Evolutionary conservation across 2,888 invertebrate species (phyloP).

Genomic region (Ormyrus labotus): DNA sequence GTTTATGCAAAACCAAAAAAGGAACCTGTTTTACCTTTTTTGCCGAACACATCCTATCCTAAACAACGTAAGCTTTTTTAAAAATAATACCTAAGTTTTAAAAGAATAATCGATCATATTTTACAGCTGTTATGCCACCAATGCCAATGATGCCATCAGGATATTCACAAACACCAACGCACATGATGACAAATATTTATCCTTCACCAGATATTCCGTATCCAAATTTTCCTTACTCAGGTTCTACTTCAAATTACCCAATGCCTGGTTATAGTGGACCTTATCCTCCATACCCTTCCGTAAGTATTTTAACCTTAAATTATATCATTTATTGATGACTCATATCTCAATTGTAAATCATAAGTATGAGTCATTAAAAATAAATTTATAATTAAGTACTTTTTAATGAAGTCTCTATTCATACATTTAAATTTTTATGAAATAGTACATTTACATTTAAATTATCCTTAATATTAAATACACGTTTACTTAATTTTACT

Average conservation of each 20-base stretch:
- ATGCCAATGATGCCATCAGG: slow-evolving; percentile 53
- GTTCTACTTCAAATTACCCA: slow-evolving; percentile 65
- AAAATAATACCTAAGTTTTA: slow-evolving; percentile 26
- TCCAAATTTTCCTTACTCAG: slow-evolving; percentile 76
- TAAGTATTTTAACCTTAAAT: slow-evolving; percentile 55
- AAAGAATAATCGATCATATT: slow-evolving; percentile 18
- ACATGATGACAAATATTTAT: slow-evolving; percentile 62
- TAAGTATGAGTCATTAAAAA: no score
- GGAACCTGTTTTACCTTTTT: slow-evolving; percentile 63
- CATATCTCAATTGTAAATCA: background rate
- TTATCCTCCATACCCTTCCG: slow-evolving; percentile 69
- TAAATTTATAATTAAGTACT: background rate
- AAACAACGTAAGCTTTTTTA: slow-evolving; percentile 73
- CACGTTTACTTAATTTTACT: background rate
- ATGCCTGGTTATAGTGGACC: slow-evolving; percentile 74
- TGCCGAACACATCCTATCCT: slow-evolving; percentile 77
- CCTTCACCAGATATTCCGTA: slow-evolving; percentile 66
- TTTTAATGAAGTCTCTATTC: background rate
- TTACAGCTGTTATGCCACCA: slow-evolving; percentile 74
- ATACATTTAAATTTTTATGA: background rate
- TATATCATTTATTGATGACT: slow-evolving; percentile 15
- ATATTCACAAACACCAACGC: slow-evolving; percentile 63
- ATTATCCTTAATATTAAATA: slow-evolving; percentile 11
- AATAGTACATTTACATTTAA: slow-evolving; percentile 9
- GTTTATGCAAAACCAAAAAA: slow-evolving; percentile 88